Base-by-base conservation (phyloP, 2,888 invertebrate species). In the Ceratothoa steindachneri region DNA sequence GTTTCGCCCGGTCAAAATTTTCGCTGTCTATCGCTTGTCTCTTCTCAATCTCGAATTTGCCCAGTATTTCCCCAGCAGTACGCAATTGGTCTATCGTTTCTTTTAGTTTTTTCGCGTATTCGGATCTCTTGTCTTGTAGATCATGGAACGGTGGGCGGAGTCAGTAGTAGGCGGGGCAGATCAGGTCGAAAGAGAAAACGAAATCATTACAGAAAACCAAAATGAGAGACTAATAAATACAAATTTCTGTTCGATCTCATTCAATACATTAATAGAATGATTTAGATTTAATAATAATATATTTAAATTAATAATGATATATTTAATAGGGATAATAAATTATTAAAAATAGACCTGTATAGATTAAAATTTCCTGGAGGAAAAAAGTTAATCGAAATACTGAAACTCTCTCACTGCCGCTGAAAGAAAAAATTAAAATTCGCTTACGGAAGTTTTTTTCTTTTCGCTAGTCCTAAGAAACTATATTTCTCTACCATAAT, bases 51-150 rank as follows among this genome's bases (percentile, higher is more conserved):
- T 96, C 90, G 86, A 94, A 93, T 80, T 95, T 91, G 0, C 95
- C 96, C 52, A 97, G 87, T 71, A 93, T 89, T 83, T 95, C 94
- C 0, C 97, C 97, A 0, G 93, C 93, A 77, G 90, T 90, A 9
- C 93, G 88, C 27, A 97, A 84, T 69, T 92, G 91, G 70, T 90
- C 88, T 85, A 95, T 93, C 0, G 94, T 92, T 0, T 91, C 88
- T 83, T 96, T 96, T 9, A 96, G 85, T 80, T 93, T 93, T 72
- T 95, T 90, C 0, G 96, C 97, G 85, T 93, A 95, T 84, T 96
- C 95, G 84, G 94, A 96, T 80, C 94, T 88, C 85, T 97, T 96
- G 83, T 91, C 94, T 93, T 5, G 60, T 24, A n/a, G 60, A 22
- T 60, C 22, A 15, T 52, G 52, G 27, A 52, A 51, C 41, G n/a